Evolutionary conservation across 2,113 vertebrate genomes (phyloP), one percentile per base, ranked within the genome.

Genomic region (Grammomys dolichurus): DNA sequence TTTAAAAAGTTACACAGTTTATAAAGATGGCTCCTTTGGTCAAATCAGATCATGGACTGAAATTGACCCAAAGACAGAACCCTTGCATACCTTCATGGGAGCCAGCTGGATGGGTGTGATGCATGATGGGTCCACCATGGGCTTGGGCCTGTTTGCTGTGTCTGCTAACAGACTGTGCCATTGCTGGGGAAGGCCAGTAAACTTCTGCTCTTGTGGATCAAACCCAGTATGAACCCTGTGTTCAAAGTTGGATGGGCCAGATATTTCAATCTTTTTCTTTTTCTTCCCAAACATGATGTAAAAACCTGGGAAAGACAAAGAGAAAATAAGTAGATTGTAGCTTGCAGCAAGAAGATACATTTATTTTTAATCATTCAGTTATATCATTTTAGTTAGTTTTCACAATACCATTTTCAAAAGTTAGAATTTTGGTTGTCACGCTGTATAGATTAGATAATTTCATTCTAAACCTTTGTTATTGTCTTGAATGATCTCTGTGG

Each of bases 221-320:
- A 99, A 99, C 94, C 99, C 99, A 3, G 99, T 99, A 97, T 99
- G 99, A 80, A 99, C 99, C 91, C 99, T 99, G 98, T 99, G 99
- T 98, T 99, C 99, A 28, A 99, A 99, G 98, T 99, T 99, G 14
- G 99, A 99, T n/a, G 99, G 99, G 56, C 99, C 99, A 7, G 99
- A 99, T 96, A 99, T 99, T 98, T 99, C 99, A 97, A 99, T 98
- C 96, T 99, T 98, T 98, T 99, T 99, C 99, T 99, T 99, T 99
- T 99, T 99, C 98, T 99, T 99, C 69, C 99, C 99, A 70, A 99
- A 99, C 99, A 99, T 99, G 99, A 98, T 99, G 99, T 98, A 99
- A 98, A 99, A 98, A 98, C 98, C 99, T 98, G 98, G 98, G 95
- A 89, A 94, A 97, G 90, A 33, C 70, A 94, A 70, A 81, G 56